phyloP scores from a whole-genome alignment of 2,113 vertebrate genomes.

The Chloebia gouldiae region DNA sequence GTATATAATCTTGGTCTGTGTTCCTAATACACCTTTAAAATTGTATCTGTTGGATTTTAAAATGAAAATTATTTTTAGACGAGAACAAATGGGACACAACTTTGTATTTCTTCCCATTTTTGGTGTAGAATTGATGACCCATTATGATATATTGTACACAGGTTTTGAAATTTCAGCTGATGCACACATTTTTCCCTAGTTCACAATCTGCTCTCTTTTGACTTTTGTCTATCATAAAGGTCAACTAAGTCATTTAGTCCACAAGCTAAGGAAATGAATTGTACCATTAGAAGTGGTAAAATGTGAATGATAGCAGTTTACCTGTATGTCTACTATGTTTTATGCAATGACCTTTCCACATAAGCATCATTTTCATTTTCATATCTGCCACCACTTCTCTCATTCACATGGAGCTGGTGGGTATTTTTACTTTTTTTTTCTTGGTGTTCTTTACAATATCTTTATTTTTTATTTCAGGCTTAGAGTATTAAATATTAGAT shows the following conservation, averaged over 20 bases:
- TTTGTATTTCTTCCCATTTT: background rate
- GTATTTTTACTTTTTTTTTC: background rate
- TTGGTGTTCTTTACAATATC: background rate
- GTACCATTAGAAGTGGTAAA: background rate
- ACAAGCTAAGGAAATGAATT: background rate
- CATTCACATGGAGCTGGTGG: background rate
- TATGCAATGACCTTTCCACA: background rate
- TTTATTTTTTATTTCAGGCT: background rate
- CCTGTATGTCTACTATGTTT: background rate
- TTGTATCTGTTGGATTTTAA: background rate
- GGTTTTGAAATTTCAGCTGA: background rate
- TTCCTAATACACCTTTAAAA: background rate
- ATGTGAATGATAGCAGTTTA: background rate
- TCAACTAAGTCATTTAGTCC: background rate
- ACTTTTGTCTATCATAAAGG: background rate
- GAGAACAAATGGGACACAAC: background rate
- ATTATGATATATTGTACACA: background rate
- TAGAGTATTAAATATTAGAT: background rate
- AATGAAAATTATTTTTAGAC: background rate
- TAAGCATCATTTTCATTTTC: background rate
- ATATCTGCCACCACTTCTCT: background rate
- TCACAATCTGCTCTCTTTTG: background rate
- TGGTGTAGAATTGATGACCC: background rate
- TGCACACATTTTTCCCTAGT: background rate
- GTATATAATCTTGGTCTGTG: background rate